Evolutionary conservation across 2,888 invertebrate genomes (phyloP), one percentile per base, ranked within the genome.

Genomic region (Eupeodes luniger): DNA sequence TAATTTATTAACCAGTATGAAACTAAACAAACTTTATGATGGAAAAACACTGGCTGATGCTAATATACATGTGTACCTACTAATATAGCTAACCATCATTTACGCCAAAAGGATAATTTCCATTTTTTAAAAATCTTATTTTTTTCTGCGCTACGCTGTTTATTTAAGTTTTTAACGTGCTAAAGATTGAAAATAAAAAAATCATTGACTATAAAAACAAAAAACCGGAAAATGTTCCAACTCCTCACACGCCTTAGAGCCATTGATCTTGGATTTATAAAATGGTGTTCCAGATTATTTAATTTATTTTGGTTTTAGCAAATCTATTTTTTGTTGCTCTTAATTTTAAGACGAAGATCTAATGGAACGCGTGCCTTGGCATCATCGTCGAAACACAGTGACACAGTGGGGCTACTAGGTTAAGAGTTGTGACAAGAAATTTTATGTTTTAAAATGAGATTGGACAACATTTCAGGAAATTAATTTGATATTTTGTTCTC

Each of bases 1-100:
- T 51, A 69, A 51, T 64, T 16, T n/a, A 75, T 75, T 69, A 67
- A 84, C 84, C 80, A 69, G 75, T 79, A 79, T 79, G 16, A 53
- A 79, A 11, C 53, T 47, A 66, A 74, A 51, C 11, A 47, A 27
- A 79, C 69, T 79, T 36, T 11, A 14, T 40, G 36, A 61, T 84
- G 74, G 80, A 85, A 84, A 84, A 80, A 64, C 40, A 79, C 74
- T 79, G 61, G 36, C 44, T 34, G 9, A 40, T 40, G 44, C 34
- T 10, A 55, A 44, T 74, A 27, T 47, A 12, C 27, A 70, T 19
- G n/a, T 7, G 47, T 1, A 14, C 5, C 40, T n/a, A n/a, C 40
- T 9, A 40, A 5, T 40, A 40, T 40, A 40, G 40, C 40, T 40
- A 40, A 40, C 6, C 40, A 40, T 40, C 4, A 40, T 40, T 55